Percentiles rank a stretch among this genome's conserved stretches.
These are phyloP conservation scores for Pseudomyrmex gracilis DNA, from an alignment of 1,140 invertebrate genomes.

Conservation along the genomic window DNA sequence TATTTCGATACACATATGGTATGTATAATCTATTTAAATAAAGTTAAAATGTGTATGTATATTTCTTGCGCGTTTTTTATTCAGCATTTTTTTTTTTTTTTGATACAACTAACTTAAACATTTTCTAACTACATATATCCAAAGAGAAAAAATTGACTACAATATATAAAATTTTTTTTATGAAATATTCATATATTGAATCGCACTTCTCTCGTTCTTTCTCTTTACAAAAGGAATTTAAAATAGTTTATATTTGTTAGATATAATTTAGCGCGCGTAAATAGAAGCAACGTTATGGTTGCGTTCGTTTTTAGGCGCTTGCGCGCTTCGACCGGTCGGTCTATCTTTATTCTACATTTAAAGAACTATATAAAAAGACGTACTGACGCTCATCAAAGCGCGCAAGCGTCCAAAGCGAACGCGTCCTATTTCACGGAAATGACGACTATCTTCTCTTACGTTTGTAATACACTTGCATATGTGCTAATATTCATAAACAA, in stretches of 20 bases:
- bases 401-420: neutral
- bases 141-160: neutral
- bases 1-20: constrained; percentile 36
- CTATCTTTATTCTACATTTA: neutral
- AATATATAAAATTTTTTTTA: constrained; percentile 32
- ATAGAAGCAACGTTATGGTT: too few relatives aligned
- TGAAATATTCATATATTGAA: constrained; percentile 28
- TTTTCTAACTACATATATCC: constrained; percentile 16
- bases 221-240: constrained; percentile 18
- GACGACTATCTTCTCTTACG: constrained; percentile 31
- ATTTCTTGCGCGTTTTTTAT: neutral
- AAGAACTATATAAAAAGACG: constrained; percentile 21
- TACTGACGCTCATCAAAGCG: constrained; percentile 22
- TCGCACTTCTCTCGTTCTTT: too few relatives aligned
- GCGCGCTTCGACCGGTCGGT: too few relatives aligned
- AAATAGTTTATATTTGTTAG: neutral
- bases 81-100: neutral
- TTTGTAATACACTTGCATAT: constrained; percentile 31
- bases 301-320: too few relatives aligned
- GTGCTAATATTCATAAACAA: constrained; percentile 34
- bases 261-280: neutral
- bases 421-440: constrained; percentile 10
- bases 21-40: constrained; percentile 36
- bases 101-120: constrained; percentile 40
- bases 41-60: constrained; percentile 24